Evolutionary conservation across 2,797 vertebrate species (phyloP).

Genomic region (Muscicapa striata): DNA sequence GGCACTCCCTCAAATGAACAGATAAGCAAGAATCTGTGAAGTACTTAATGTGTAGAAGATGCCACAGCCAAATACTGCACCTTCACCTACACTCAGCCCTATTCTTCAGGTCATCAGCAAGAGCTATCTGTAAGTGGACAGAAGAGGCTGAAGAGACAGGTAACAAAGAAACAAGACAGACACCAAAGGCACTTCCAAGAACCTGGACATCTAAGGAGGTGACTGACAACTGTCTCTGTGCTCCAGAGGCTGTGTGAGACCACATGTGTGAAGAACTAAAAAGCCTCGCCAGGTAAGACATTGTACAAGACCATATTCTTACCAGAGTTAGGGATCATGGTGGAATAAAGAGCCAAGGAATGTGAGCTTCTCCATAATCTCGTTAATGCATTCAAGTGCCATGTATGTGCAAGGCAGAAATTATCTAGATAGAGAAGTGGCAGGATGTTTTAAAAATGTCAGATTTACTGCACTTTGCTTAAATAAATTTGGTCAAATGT

Average conservation of each 20-base stretch:
- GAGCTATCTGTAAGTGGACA: background rate
- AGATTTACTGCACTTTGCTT: background rate
- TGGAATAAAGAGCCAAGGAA: background rate
- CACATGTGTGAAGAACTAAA: accelerated
- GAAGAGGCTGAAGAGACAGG: background rate
- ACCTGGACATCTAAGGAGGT: background rate
- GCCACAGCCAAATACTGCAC: background rate
- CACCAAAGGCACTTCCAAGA: background rate
- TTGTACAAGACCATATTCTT: background rate
- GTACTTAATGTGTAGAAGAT: background rate
- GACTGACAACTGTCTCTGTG: background rate
- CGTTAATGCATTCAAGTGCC: background rate
- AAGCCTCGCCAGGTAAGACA: background rate
- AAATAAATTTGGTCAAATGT: background rate
- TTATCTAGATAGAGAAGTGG: background rate
- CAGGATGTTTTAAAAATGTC: background rate
- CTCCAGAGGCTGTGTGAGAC: background rate
- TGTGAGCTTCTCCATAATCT: background rate
- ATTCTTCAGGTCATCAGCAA: background rate
- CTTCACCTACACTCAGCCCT: background rate
- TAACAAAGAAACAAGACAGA: background rate
- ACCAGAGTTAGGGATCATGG: background rate
- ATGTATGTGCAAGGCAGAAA: background rate
- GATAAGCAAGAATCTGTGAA: background rate
- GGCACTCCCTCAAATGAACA: background rate